These are phyloP conservation scores for Drosophila subquinaria DNA, from an alignment of 2,888 invertebrate genomes.

Conservation along the genomic window DNA sequence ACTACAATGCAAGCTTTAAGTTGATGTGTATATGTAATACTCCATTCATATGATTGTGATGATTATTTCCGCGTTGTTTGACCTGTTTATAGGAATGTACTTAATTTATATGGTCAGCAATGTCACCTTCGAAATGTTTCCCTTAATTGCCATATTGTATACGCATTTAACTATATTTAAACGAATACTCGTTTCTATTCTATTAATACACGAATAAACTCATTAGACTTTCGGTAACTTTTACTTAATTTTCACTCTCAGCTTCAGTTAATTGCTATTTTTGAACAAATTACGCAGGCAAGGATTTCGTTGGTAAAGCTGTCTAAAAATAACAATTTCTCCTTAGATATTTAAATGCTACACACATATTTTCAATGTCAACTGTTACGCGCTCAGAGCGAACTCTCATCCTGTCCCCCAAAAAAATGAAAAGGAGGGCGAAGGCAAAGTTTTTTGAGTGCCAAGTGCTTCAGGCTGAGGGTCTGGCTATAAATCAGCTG, in stretches of 20 bases:
- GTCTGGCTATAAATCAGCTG: constrained; percentile 50
- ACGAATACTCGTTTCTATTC: neutral
- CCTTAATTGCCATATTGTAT: neutral
- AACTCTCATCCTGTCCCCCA: constrained; percentile 12
- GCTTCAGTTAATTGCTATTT: constrained; percentile 35
- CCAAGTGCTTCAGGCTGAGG: constrained; percentile 39
- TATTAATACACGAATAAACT: constrained; percentile 9
- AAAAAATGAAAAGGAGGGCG: neutral
- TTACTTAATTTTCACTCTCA: constrained; percentile 11
- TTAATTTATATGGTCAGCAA: neutral
- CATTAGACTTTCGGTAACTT: constrained; percentile 5
- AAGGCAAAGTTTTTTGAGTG: constrained; percentile 57
- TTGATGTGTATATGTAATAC: no score
- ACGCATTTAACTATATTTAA: neutral
- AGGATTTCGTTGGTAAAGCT: constrained; percentile 1
- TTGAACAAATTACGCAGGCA: constrained; percentile 32
- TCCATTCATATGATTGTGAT: no score
- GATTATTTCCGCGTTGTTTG: no score
- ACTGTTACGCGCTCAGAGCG: constrained; percentile 45
- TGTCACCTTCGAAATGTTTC: no score
- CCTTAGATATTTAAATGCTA: constrained; percentile 50
- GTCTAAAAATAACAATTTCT: constrained; percentile 58
- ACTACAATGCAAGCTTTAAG: no score
- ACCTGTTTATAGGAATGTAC: neutral
- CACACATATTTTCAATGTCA: constrained; percentile 62